These are phyloP conservation scores for Brachirus orientalis DNA, from an alignment of 2,113 vertebrate genomes.

Conservation along the genomic window DNA sequence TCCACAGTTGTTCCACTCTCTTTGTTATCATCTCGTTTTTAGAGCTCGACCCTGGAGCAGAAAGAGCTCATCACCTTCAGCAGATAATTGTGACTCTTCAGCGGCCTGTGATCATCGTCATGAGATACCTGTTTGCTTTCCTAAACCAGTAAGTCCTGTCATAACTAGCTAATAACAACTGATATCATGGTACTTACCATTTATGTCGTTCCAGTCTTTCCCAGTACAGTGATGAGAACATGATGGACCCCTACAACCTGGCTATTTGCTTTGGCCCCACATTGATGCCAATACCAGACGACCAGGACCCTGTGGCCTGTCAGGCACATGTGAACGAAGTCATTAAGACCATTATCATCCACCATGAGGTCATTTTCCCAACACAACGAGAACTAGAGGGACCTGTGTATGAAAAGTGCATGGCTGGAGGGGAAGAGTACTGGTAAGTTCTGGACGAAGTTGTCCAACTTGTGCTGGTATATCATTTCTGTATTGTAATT, in stretches of 20 bases:
- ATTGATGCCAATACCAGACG: slow-evolving; percentile 97
- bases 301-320: slow-evolving; percentile 96
- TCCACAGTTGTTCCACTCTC: neutral
- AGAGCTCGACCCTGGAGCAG: slow-evolving; percentile 90
- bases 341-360: slow-evolving; percentile 96
- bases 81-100: slow-evolving; percentile 91
- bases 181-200: neutral
- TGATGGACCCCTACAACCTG: slow-evolving; percentile 99
- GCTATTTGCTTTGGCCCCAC: slow-evolving; percentile 99
- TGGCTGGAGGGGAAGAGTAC: slow-evolving; percentile 98
- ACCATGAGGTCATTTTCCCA: slow-evolving; percentile 96
- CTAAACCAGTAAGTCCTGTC: slow-evolving; percentile 92
- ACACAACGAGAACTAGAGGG: slow-evolving; percentile 91
- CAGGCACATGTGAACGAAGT: slow-evolving; percentile 98
- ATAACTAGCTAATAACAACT: neutral
- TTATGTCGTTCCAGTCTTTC: slow-evolving; percentile 85
- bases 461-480: neutral
- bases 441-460: slow-evolving; percentile 84
- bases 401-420: slow-evolving; percentile 98
- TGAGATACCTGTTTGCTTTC: slow-evolving; percentile 99
- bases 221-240: slow-evolving; percentile 99
- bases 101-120: slow-evolving; percentile 92
- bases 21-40: slow-evolving; percentile 16
- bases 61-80: slow-evolving; percentile 95
- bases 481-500: too few species aligned